Base-by-base conservation (phyloP, 2,797 vertebrate genomes). In the Phoeniculus purpureus region DNA sequence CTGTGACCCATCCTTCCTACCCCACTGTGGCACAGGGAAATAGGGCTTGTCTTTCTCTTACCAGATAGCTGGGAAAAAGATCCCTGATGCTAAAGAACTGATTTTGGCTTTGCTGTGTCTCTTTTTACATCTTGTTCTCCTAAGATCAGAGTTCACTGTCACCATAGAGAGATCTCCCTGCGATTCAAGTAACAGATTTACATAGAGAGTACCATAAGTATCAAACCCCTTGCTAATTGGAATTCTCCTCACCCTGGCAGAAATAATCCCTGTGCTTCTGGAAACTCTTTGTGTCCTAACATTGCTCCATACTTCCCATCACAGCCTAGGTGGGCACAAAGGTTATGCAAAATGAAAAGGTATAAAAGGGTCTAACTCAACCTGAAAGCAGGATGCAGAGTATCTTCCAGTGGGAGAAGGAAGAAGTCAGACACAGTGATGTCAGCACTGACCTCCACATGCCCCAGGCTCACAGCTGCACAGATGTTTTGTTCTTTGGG, bases 121-220 rank as follows among this genome's bases (percentile, higher is more conserved):
- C 32, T 61, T 26, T 64, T 72, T 71, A 10, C 26, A 64, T 45
- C 60, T 81, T 15, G 3, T 52, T 43, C 54, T 82, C 23, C 4
- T n/a, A 61, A 75, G 75, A 75, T 34, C 84, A 80, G 52, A 76
- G 88, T 68, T 92, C 79, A 40, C 31, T 31, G 43, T 81, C 11
- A 1, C 62, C 48, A n/a, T 1, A 61, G 64, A 32, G 32, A 56
- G 43, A 70, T 66, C 37, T 75, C 81, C 25, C 37, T 3, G 14
- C 78, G 78, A 81, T 79, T 88, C 75, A 52, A n/a, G 31, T 50
- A 55, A 6, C 32, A 73, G 43, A 61, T 81, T 94, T 89, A 76
- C 79, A 79, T 47, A 72, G n/a, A 5, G 40, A 7, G 64, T 4
- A 43, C 19, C 19, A 79, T 59, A 72, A 85, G 75, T 70, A 73